A percentile compares a stretch with the other conserved stretches of the same genome.
These are phyloP conservation scores for Bicyclus anynana DNA, from an alignment of 1,140 invertebrate genomes.

Conservation along the genomic window DNA sequence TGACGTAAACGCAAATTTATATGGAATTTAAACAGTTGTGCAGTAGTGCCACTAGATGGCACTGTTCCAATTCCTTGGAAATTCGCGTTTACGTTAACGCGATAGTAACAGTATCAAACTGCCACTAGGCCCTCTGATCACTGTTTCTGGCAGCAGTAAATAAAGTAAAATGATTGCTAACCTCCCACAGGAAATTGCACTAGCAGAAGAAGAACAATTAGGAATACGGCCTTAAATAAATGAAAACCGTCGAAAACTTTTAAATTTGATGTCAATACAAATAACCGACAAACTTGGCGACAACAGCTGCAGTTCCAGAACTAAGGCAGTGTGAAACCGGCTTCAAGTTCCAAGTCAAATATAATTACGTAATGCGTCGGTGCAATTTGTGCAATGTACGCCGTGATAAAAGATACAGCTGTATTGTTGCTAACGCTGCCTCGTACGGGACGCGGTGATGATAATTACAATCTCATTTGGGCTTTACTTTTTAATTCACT, in stretches of 20 bases:
- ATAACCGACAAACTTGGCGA: background rate
- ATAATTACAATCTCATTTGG: constrained; percentile 2
- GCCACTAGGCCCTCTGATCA: no score
- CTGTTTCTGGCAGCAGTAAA: no score
- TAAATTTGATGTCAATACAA: background rate
- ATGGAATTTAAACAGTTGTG: no score
- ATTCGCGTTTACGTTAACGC: no score
- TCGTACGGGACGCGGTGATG: background rate
- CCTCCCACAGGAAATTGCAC: no score
- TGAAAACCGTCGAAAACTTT: background rate
- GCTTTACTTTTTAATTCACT: background rate
- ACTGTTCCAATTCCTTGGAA: no score
- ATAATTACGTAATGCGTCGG: constrained; percentile 1
- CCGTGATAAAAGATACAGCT: constrained; percentile 1
- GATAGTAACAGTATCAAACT: no score
- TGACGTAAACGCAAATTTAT: no score
- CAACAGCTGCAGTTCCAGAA: background rate
- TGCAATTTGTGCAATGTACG: constrained; percentile 1
- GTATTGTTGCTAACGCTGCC: background rate
- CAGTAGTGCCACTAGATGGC: no score
- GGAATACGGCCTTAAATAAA: no score
- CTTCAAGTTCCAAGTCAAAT: background rate
- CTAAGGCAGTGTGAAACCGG: background rate
- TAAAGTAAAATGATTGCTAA: no score
- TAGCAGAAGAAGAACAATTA: no score